phyloP scores from a whole-genome alignment of 2,113 vertebrate genomes.

The Sphaerodactylus townsendi region DNA sequence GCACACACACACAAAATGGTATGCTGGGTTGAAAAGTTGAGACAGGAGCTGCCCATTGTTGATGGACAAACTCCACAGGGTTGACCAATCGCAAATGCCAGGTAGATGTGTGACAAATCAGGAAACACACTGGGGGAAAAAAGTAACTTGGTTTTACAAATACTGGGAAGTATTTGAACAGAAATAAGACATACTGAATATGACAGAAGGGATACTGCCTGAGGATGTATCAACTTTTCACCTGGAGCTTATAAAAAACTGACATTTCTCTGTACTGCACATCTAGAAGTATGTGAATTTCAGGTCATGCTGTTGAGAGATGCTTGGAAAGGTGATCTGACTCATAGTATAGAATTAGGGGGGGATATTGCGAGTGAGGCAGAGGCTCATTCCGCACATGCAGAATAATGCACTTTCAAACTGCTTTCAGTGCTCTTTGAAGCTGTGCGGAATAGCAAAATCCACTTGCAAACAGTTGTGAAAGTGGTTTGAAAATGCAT shows the following conservation, averaged over 20 bases:
- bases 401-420: too few species aligned
- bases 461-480: too few species aligned
- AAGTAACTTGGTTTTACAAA: neutral
- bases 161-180: neutral
- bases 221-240: neutral
- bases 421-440: too few species aligned
- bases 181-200: neutral
- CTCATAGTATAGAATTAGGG: neutral
- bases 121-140: neutral
- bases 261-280: neutral
- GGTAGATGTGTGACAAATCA: neutral
- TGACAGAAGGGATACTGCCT: neutral
- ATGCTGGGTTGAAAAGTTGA: neutral
- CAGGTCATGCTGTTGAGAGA: neutral
- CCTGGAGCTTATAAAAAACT: neutral
- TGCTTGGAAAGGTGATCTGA: neutral
- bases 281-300: neutral
- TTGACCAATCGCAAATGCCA: neutral
- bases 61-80: neutral
- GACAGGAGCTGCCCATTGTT: neutral
- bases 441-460: too few species aligned
- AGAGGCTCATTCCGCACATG: too few species aligned
- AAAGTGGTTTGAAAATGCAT: too few species aligned
- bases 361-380: neutral
- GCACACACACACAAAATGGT: too few species aligned